Evolutionary conservation across 2,888 invertebrate genomes (phyloP).

Genomic region (Caenorhabditis uteleia): DNA sequence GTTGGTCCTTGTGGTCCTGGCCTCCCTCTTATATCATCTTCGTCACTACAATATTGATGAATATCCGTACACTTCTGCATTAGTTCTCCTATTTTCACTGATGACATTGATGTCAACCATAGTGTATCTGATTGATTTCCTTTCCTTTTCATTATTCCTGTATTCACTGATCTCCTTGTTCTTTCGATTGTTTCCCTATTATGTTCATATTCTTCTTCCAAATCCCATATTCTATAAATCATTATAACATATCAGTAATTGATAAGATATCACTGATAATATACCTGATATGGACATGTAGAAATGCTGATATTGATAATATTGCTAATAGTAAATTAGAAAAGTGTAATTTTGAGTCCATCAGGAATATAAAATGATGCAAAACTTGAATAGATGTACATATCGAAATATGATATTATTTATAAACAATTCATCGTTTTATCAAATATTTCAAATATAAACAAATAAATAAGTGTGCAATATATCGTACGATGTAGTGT

Average conservation of each 20-base stretch:
- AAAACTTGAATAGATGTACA: too few relatives aligned
- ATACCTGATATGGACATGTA: conserved; percentile 1
- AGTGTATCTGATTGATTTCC: conserved; percentile 33
- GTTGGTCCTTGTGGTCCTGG: conserved; percentile 46
- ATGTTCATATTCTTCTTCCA: conserved; percentile 8
- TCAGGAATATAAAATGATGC: too few relatives aligned
- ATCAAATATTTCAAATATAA: too few relatives aligned
- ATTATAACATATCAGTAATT: neutral
- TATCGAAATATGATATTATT: too few relatives aligned
- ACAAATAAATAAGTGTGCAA: too few relatives aligned
- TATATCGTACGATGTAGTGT: too few relatives aligned
- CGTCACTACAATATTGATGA: conserved; percentile 66
- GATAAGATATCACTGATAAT: neutral
- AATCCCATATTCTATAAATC: conserved; percentile 16
- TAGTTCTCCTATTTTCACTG: conserved; percentile 60
- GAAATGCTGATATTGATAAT: conserved; percentile 1
- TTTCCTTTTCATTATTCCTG: neutral
- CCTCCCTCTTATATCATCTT: conserved; percentile 41
- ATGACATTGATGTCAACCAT: conserved; percentile 55
- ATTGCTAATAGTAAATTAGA: neutral
- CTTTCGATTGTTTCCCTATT: neutral
- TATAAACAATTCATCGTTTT: too few relatives aligned
- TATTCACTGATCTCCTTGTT: neutral
- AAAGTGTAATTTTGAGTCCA: neutral
- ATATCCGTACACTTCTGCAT: conserved; percentile 65